phyloP scores from a whole-genome alignment of 2,113 vertebrate species.

The Girardinichthys multiradiatus region DNA sequence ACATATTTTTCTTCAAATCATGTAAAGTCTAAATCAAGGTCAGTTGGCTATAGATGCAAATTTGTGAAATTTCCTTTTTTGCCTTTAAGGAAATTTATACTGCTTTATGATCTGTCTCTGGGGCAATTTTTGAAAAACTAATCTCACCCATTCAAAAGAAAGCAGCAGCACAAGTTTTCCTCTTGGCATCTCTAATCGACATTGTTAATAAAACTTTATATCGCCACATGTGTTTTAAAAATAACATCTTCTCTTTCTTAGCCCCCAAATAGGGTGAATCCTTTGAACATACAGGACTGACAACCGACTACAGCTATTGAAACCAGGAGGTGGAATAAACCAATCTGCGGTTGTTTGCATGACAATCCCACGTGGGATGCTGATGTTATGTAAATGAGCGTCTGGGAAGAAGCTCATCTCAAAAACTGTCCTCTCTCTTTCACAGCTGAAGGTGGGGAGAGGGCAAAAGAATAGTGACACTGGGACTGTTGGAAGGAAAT shows the following conservation, averaged over 20 bases:
- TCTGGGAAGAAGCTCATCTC: slow-evolving; percentile 65
- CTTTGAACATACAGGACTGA: slow-evolving; percentile 34
- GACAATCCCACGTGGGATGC: slow-evolving; percentile 76
- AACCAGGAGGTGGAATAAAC: slow-evolving; percentile 63
- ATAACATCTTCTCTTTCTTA: background rate
- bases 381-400: slow-evolving; percentile 83
- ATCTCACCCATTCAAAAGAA: slow-evolving; percentile 12
- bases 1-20: slow-evolving; percentile 67
- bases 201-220: slow-evolving; percentile 25
- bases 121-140: background rate
- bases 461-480: slow-evolving; percentile 53
- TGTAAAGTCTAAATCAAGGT: slow-evolving; percentile 58
- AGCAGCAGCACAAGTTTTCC: slow-evolving; percentile 6
- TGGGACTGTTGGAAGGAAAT: slow-evolving; percentile 37
- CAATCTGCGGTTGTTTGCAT: slow-evolving; percentile 77
- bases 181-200: slow-evolving; percentile 6
- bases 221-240: background rate
- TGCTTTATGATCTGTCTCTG: slow-evolving; percentile 11
- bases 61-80: slow-evolving; percentile 36
- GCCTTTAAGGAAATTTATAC: slow-evolving; percentile 1
- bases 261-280: slow-evolving; percentile 23
- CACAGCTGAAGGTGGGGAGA: slow-evolving; percentile 52
- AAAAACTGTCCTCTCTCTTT: slow-evolving; percentile 68
- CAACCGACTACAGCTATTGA: slow-evolving; percentile 58
- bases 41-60: slow-evolving; percentile 39